Evolutionary conservation across 1,140 invertebrate genomes (phyloP).

Genomic region (Rhysida immarginata): DNA sequence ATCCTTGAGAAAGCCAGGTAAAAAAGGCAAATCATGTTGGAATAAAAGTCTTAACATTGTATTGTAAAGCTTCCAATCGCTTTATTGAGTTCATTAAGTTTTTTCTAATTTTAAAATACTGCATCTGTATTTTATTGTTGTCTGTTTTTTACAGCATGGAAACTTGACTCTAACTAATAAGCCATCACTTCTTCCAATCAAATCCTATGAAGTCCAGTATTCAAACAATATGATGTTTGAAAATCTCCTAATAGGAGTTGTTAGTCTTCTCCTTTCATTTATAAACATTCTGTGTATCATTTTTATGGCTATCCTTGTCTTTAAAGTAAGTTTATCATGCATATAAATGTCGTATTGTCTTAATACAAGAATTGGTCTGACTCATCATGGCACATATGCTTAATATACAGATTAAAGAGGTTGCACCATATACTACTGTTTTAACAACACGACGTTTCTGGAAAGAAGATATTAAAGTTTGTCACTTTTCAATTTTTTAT

Average conservation of each 20-base stretch:
- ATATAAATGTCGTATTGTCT: no score
- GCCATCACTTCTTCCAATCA: constrained; percentile 12
- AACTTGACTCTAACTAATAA: constrained; percentile 12
- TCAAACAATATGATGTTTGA: constrained; percentile 55
- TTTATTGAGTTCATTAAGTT: no score
- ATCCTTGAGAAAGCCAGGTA: no score
- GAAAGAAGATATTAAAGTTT: constrained; percentile 55
- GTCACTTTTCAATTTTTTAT: background rate
- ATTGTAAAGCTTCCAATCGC: no score
- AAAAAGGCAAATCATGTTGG: no score
- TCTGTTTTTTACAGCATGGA: no score
- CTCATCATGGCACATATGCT: no score
- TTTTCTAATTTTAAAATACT: no score
- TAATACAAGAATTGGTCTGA: no score
- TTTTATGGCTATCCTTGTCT: constrained; percentile 57
- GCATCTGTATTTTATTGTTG: no score
- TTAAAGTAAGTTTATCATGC: constrained; percentile 57
- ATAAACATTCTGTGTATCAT: constrained; percentile 74
- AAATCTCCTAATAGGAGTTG: constrained; percentile 55
- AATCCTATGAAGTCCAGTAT: constrained; percentile 38
- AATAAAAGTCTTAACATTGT: no score
- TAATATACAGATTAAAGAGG: constrained; percentile 55
- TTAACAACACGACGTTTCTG: constrained; percentile 58
- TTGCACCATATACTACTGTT: constrained; percentile 60
- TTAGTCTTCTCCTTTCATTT: constrained; percentile 60